Conservation (phyloP, 2,888 invertebrate species). For the Tinea semifulvella region DNA sequence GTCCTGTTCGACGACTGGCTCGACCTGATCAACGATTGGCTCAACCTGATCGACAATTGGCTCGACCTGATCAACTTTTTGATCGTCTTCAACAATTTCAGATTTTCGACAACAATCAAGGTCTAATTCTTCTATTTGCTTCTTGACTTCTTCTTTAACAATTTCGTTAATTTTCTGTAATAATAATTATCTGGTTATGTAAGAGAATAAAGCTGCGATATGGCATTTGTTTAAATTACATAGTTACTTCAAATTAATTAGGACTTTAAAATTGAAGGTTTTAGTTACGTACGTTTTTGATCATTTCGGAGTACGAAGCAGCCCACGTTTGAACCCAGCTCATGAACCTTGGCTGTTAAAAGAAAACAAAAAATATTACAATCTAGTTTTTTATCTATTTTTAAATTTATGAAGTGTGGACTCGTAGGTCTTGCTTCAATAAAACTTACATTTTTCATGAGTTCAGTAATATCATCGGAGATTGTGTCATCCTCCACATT, state of each 20-base stretch:
- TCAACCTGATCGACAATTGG: neutral
- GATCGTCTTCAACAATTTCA: too few species aligned
- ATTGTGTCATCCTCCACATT: neutral
- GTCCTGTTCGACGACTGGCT: neutral
- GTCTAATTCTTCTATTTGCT: conserved; percentile 19
- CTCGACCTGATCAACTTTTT: conserved; percentile 1
- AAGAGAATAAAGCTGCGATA: too few species aligned
- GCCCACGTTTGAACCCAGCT: conserved; percentile 29
- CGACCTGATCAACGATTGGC: neutral
- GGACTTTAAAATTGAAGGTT: too few species aligned
- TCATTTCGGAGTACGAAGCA: conserved; percentile 25
- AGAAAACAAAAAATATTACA: too few species aligned
- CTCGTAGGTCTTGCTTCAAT: neutral
- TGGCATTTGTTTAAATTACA: too few species aligned
- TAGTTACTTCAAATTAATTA: too few species aligned
- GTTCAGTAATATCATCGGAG: neutral
- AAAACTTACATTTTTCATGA: conserved; percentile 6
- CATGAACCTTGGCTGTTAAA: conserved; percentile 32
- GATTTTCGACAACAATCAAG: conserved; percentile 8
- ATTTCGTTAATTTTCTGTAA: conserved; percentile 26
- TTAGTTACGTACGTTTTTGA: conserved; percentile 24
- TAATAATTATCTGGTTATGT: neutral
- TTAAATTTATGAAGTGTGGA: neutral
- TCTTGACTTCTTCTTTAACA: conserved; percentile 27
- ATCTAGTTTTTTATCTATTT: too few species aligned